These are phyloP conservation scores for Aporrectodea caliginosa DNA, from an alignment of 1,140 invertebrate genomes.

Conservation along the genomic window DNA sequence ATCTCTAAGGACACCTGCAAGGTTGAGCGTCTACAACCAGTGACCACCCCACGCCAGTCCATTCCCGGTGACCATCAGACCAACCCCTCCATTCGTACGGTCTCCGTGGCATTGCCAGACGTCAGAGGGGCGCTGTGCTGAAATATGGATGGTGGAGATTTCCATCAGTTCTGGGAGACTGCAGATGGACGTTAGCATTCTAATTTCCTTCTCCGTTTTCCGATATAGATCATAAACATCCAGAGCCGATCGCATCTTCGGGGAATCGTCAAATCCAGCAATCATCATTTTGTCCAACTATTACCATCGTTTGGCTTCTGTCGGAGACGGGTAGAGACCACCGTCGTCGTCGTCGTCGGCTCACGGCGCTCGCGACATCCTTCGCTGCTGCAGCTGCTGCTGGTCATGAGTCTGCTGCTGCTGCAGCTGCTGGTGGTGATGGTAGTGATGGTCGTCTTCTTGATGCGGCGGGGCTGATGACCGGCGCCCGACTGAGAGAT, in stretches of 20 bases:
- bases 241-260: not conserved
- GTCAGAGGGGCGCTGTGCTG: not conserved
- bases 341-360: not conserved
- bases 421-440: too few relatives aligned
- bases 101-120: too few relatives aligned
- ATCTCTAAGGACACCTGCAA: too few relatives aligned
- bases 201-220: not conserved
- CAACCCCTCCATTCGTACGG: too few relatives aligned
- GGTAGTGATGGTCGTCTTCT: too few relatives aligned
- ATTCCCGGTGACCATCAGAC: too few relatives aligned
- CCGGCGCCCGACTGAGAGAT: not conserved
- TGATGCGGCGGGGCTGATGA: too few relatives aligned
- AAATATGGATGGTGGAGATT: not conserved
- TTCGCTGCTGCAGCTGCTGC: not conserved
- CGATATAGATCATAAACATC: not conserved
- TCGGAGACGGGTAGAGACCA: conserved; percentile 1
- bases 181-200: not conserved
- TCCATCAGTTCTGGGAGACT: not conserved
- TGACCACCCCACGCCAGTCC: too few relatives aligned
- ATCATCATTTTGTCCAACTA: not conserved
- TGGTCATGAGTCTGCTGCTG: not conserved
- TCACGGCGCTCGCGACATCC: not conserved
- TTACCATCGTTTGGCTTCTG: not conserved
- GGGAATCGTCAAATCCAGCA: not conserved
- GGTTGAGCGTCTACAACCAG: too few relatives aligned